Conservation (phyloP, 2,888 invertebrate species). For the Rhagonycha fulva region DNA sequence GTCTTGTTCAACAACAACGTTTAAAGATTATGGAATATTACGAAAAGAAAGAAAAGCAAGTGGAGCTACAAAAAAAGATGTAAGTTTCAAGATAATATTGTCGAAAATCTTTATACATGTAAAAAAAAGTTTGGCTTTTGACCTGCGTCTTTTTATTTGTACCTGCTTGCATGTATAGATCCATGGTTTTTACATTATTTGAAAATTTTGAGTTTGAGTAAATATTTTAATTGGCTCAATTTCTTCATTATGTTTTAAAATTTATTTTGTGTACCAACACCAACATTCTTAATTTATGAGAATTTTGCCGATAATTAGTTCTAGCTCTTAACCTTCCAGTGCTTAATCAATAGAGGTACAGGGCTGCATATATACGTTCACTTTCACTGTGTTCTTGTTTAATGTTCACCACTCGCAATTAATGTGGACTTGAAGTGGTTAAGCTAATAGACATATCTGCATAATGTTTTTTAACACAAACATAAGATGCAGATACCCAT, state of each 20-base stretch:
- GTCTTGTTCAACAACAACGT: constrained; percentile 96
- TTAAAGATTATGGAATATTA: constrained; percentile 99
- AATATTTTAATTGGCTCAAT: neutral
- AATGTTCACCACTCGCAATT: too few relatives aligned
- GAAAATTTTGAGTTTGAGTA: neutral
- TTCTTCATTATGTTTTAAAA: neutral
- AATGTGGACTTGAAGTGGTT: too few relatives aligned
- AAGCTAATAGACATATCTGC: too few relatives aligned
- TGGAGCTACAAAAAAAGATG: constrained; percentile 99
- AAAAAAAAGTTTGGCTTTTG: neutral
- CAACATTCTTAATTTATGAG: neutral
- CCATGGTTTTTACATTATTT: neutral
- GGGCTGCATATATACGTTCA: too few relatives aligned
- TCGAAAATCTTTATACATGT: neutral
- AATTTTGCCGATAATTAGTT: too few relatives aligned
- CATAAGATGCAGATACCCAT: too few relatives aligned
- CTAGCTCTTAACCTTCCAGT: too few relatives aligned
- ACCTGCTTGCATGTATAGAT: too few relatives aligned
- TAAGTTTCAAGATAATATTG: constrained; percentile 57
- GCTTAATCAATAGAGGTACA: too few relatives aligned
- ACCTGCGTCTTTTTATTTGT: neutral
- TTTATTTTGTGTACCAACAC: neutral
- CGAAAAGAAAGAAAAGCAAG: constrained; percentile 98
- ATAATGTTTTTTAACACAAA: too few relatives aligned
- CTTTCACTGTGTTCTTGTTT: too few relatives aligned